Conservation (phyloP, 2,113 vertebrate species). For the Pithys albifrons region DNA sequence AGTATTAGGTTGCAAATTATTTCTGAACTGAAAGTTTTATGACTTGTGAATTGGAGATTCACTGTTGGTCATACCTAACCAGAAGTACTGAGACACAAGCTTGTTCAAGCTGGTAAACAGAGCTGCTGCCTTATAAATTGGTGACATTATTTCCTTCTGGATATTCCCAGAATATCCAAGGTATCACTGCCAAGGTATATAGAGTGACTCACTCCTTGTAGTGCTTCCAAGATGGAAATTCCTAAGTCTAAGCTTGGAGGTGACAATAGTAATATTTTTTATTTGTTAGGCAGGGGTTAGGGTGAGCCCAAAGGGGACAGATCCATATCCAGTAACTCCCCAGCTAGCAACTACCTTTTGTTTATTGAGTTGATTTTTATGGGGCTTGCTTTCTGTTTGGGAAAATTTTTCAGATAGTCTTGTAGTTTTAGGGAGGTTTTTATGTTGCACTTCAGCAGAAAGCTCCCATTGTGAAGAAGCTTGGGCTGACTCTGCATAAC, state of each 20-base stretch:
- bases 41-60: background rate
- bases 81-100: background rate
- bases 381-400: background rate
- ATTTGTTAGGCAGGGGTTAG: background rate
- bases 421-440: constrained; percentile 22
- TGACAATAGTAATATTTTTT: constrained; percentile 32
- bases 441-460: background rate
- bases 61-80: background rate
- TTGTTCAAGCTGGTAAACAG: constrained; percentile 24
- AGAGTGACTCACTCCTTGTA: constrained; percentile 56
- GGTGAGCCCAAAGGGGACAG: background rate
- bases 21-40: background rate
- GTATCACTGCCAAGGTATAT: constrained; percentile 51
- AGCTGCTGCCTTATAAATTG: constrained; percentile 36
- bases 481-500: constrained; percentile 8
- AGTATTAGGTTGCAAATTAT: background rate
- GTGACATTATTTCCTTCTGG: constrained; percentile 55
- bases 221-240: constrained; percentile 19
- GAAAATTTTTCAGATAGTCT: background rate
- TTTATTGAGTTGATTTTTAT: background rate
- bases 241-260: background rate
- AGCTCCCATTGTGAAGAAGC: constrained; percentile 34
- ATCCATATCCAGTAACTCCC: background rate
- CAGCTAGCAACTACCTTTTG: background rate
- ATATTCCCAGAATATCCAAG: no score